These are phyloP conservation scores for Nansenia antarctica DNA, from an alignment of 2,113 vertebrate genomes.

Conservation along the genomic window DNA sequence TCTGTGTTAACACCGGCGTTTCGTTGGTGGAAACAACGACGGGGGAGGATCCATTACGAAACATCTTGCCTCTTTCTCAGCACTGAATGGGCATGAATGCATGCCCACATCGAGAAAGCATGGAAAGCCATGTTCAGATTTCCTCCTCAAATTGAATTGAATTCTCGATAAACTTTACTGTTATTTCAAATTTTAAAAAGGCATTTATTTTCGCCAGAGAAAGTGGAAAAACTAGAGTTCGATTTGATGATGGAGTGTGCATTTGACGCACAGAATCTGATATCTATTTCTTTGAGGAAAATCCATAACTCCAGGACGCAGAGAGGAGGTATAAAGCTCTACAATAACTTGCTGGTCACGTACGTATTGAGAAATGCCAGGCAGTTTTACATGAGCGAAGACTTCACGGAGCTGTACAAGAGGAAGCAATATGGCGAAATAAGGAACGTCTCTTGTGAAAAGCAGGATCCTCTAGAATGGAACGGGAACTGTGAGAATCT, in stretches of 20 bases:
- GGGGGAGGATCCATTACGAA: constrained; percentile 43
- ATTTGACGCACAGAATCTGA: constrained; percentile 91
- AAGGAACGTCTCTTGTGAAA: constrained; percentile 52
- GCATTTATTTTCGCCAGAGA: constrained; percentile 25
- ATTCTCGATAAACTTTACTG: constrained; percentile 52
- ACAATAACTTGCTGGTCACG: constrained; percentile 94
- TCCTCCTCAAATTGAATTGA: constrained; percentile 57
- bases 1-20: background rate
- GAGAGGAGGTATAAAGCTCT: constrained; percentile 93
- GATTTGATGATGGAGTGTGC: constrained; percentile 84
- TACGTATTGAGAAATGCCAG: constrained; percentile 92
- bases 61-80: constrained; percentile 57
- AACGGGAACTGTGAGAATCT: constrained; percentile 80
- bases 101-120: constrained; percentile 75
- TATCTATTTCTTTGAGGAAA: constrained; percentile 93
- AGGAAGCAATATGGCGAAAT: constrained; percentile 79
- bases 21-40: constrained; percentile 27
- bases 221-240: constrained; percentile 46
- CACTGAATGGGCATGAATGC: constrained; percentile 61
- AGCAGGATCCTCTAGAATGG: constrained; percentile 79
- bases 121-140: constrained; percentile 71
- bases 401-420: constrained; percentile 86
- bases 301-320: constrained; percentile 94
- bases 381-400: constrained; percentile 90
- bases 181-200: constrained; percentile 49